phyloP scores from a whole-genome alignment of 2,888 invertebrate genomes.

The Orthosia incerta region DNA sequence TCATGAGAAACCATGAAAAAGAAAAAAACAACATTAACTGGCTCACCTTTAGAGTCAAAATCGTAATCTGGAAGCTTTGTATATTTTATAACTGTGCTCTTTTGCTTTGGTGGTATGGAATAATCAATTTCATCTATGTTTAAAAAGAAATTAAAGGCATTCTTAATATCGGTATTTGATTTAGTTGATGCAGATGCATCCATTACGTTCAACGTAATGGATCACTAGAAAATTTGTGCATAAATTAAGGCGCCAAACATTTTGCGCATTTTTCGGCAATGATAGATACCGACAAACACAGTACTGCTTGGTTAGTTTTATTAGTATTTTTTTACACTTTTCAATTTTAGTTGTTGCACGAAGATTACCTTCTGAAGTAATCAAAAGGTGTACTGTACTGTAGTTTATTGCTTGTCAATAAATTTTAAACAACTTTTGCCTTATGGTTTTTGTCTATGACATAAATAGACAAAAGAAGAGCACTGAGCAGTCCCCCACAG shows the following conservation, averaged over 20 bases:
- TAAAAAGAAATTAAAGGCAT: slow-evolving; percentile 76
- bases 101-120: slow-evolving; percentile 73
- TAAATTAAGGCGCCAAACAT: slow-evolving; percentile 55
- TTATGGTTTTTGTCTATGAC: slow-evolving; percentile 52
- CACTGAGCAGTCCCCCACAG: slow-evolving; percentile 28
- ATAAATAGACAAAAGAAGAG: slow-evolving; percentile 15
- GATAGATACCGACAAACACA: slow-evolving; percentile 39
- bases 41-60: slow-evolving; percentile 78
- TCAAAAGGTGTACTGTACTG: slow-evolving; percentile 12
- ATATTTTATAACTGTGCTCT: slow-evolving; percentile 82
- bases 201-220: slow-evolving; percentile 73
- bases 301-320: slow-evolving; percentile 57
- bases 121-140: slow-evolving; percentile 74
- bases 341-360: slow-evolving; percentile 54
- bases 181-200: slow-evolving; percentile 83
- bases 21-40: slow-evolving; percentile 26
- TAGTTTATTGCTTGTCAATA: slow-evolving; percentile 58
- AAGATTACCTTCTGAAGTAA: slow-evolving; percentile 52
- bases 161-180: slow-evolving; percentile 74
- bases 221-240: slow-evolving; percentile 64
- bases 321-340: slow-evolving; percentile 71
- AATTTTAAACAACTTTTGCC: slow-evolving; percentile 53
- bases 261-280: slow-evolving; percentile 40
- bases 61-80: slow-evolving; percentile 85
- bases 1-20: slow-evolving; percentile 16